These are phyloP conservation scores for Plectus sambesii DNA, from an alignment of 1,140 invertebrate genomes.

Conservation along the genomic window DNA sequence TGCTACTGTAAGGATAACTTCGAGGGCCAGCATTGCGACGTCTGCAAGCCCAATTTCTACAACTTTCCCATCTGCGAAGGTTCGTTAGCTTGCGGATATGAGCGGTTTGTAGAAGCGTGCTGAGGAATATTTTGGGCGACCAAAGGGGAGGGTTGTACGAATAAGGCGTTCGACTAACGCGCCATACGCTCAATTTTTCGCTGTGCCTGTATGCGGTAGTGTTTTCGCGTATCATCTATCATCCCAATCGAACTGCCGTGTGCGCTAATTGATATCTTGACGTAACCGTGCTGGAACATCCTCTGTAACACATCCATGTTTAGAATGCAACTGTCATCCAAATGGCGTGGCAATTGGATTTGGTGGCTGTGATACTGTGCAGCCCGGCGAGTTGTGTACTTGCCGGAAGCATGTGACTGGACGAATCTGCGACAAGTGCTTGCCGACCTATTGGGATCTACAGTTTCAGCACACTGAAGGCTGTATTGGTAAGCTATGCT, in stretches of 20 bases:
- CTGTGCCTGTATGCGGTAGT: too few species aligned
- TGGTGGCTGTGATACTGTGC: constrained; percentile 59
- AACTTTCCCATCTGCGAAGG: constrained; percentile 92
- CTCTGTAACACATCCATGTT: too few species aligned
- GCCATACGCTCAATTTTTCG: too few species aligned
- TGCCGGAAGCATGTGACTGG: constrained; percentile 88
- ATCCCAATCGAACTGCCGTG: too few species aligned
- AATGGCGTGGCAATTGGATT: constrained; percentile 78
- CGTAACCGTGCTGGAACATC: too few species aligned
- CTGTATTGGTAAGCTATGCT: constrained; percentile 68
- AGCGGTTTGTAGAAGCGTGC: too few species aligned
- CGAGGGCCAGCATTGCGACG: constrained; percentile 65
- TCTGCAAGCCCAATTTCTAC: constrained; percentile 85
- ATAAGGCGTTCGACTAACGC: constrained; percentile 15
- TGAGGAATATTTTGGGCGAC: too few species aligned
- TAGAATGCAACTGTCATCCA: constrained; percentile 95
- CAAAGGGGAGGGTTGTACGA: too few species aligned
- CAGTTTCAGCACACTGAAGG: constrained; percentile 71
- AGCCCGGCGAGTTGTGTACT: constrained; percentile 77
- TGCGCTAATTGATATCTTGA: too few species aligned
- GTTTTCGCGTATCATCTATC: too few species aligned
- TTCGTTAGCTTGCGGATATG: constrained; percentile 31
- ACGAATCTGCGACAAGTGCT: constrained; percentile 83
- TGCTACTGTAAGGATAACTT: constrained; percentile 79
- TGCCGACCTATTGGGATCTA: constrained; percentile 85